A percentile compares a stretch with the other conserved stretches of the same genome.
phyloP scores from a whole-genome alignment of 2,113 vertebrate genomes.

The human region DNA sequence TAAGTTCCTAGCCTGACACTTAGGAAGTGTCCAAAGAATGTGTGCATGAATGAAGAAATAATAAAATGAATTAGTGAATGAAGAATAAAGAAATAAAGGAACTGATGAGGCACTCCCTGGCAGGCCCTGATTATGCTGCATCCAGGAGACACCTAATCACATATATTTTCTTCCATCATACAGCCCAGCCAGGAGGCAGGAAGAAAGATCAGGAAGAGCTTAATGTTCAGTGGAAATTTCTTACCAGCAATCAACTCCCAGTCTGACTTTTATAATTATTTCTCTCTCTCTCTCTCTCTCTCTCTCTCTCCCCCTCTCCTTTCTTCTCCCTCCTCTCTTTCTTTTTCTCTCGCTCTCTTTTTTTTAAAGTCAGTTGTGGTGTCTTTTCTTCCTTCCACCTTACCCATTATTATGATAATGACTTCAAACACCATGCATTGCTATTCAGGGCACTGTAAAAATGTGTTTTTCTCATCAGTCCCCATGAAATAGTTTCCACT shows the following conservation, averaged over 20 bases:
- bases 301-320: neutral
- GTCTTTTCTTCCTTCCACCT: conserved; percentile 24
- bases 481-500: conserved; percentile 79
- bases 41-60: neutral
- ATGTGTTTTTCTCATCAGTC: conserved; percentile 75
- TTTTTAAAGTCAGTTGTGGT: neutral
- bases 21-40: neutral
- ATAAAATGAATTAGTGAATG: neutral
- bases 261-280: neutral
- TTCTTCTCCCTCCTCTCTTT: neutral
- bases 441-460: conserved; percentile 69
- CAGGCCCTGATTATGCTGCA: neutral
- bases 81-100: neutral
- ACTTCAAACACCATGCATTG: conserved; percentile 63
- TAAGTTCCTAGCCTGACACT: neutral
- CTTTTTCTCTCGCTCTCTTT: neutral
- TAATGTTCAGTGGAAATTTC: conserved; percentile 42
- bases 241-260: neutral
- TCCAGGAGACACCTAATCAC: neutral
- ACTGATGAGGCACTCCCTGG: neutral
- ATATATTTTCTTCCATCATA: neutral
- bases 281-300: neutral
- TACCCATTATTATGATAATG: conserved; percentile 41
- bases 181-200: neutral
- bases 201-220: conserved; percentile 6